Base-by-base conservation (phyloP, 2,113 vertebrate genomes). In the Marmota monax region DNA sequence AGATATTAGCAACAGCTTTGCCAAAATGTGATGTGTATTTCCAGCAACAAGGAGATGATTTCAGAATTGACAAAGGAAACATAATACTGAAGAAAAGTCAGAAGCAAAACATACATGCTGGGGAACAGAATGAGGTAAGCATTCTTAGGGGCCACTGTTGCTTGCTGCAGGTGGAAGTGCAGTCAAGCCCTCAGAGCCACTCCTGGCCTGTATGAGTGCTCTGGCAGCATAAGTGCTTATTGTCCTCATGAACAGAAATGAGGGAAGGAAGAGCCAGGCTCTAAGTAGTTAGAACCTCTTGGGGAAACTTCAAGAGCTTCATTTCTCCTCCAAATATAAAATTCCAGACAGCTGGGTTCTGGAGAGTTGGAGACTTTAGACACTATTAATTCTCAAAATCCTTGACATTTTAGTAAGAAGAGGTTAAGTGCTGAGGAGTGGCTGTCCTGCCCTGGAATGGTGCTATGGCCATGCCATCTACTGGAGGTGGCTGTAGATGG, bases 11-110 rank as follows among this genome's bases (percentile, higher is more conserved):
- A 39, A 97, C 80, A 65, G 53, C 91, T 79, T 95, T 99, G 89
- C 99, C 99, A 34, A 95, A 94, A 27, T 99, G 99, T 98, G 98
- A 99, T 94, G 90, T 98, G 48, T 99, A 99, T 97, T 99, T 98
- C 97, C 98, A 98, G 92, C 98, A 99, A 39, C 98, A 98, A 97
- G 99, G 99, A 80, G 99, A 98, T 69, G 98, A 99, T 93, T 99
- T 99, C 72, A 97, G 87, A 32, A 96, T 99, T 96, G 98, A 98
- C 67, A 98, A 99, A 67, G 99, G 99, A 89, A 99, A 97, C 77
- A 98, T 99, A 74, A 96, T 99, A 51, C 95, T 99, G 94, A 98
- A 98, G 56, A 98, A 97, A 80, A 98, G 93, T 96, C 97, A 97
- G 76, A 99, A 98, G 17, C 96, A 96, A 92, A 96, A 76, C 2